These are phyloP conservation scores for Ceyx margarethae DNA, from an alignment of 2,113 vertebrate genomes.

Conservation along the genomic window DNA sequence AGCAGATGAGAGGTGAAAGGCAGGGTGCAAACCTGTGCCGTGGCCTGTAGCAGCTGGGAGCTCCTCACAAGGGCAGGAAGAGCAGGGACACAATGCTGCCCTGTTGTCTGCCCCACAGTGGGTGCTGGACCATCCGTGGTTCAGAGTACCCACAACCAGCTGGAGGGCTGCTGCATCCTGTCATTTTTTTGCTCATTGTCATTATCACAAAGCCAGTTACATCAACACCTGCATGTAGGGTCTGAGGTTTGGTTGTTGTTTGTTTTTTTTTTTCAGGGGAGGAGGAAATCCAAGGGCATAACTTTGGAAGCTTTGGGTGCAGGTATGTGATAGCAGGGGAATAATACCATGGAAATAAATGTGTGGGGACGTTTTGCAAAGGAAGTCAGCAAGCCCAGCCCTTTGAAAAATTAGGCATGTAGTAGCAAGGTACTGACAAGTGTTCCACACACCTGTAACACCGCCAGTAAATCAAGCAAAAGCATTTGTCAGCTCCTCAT, in stretches of 20 bases:
- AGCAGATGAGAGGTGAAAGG: neutral
- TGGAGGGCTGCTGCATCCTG: neutral
- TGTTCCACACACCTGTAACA: slow-evolving; percentile 57
- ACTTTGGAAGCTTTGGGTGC: neutral
- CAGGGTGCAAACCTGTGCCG: accelerated
- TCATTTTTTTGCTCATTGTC: neutral
- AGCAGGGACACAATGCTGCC: accelerated
- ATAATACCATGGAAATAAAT: neutral
- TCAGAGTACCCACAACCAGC: neutral
- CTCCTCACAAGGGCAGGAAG: neutral
- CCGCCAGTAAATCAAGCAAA: slow-evolving; percentile 42
- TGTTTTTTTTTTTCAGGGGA: neutral
- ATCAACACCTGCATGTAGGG: neutral
- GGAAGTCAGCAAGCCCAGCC: slow-evolving; percentile 29
- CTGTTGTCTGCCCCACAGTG: neutral
- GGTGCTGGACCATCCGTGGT: neutral
- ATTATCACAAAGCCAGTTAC: neutral
- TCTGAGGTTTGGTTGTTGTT: too few species aligned
- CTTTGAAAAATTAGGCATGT: slow-evolving; percentile 52
- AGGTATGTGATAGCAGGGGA: neutral
- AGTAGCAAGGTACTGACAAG: slow-evolving; percentile 58
- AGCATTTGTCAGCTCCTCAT: slow-evolving; percentile 51
- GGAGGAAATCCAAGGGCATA: neutral
- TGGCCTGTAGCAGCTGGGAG: accelerated
- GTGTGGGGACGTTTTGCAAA: neutral